These are phyloP conservation scores for Eciton burchellii DNA, from an alignment of 1,140 invertebrate genomes.

Conservation along the genomic window DNA sequence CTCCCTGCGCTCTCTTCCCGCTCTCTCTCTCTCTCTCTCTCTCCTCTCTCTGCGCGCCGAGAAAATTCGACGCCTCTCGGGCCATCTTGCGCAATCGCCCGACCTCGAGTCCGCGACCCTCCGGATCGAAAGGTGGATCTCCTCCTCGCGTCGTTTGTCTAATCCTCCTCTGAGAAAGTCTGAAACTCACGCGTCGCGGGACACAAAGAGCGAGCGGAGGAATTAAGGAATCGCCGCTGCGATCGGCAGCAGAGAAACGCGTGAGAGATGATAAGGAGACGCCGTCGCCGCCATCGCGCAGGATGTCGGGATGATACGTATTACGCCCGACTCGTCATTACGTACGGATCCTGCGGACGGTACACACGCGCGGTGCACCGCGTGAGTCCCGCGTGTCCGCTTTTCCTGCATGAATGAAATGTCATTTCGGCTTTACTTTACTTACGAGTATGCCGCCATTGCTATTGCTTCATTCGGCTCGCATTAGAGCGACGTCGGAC, in stretches of 20 bases:
- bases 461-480: constrained; percentile 75
- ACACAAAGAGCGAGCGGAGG: constrained; percentile 31
- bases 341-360: constrained; percentile 57
- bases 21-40: no score
- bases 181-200: no score
- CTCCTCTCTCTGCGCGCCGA: constrained; percentile 17
- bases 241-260: constrained; percentile 64
- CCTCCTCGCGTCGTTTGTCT: no score
- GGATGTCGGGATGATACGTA: constrained; percentile 74
- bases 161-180: no score
- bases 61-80: constrained; percentile 24
- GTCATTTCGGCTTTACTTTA: constrained; percentile 75
- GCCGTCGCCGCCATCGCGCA: constrained; percentile 21
- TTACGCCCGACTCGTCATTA: constrained; percentile 71
- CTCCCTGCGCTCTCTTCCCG: constrained; percentile 15
- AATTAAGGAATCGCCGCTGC: constrained; percentile 47
- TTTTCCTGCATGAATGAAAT: constrained; percentile 77
- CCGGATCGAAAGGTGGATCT: no score
- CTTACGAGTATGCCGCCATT: constrained; percentile 75
- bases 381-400: constrained; percentile 73
- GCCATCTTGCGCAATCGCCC: constrained; percentile 28
- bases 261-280: constrained; percentile 59
- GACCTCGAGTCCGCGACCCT: neutral
- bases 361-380: constrained; percentile 60
- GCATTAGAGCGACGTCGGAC: constrained; percentile 55